A percentile compares a stretch with the other conserved stretches of the same genome.
These are phyloP conservation scores for Exocentrus adspersus DNA, from an alignment of 2,888 invertebrate species.

Conservation along the genomic window DNA sequence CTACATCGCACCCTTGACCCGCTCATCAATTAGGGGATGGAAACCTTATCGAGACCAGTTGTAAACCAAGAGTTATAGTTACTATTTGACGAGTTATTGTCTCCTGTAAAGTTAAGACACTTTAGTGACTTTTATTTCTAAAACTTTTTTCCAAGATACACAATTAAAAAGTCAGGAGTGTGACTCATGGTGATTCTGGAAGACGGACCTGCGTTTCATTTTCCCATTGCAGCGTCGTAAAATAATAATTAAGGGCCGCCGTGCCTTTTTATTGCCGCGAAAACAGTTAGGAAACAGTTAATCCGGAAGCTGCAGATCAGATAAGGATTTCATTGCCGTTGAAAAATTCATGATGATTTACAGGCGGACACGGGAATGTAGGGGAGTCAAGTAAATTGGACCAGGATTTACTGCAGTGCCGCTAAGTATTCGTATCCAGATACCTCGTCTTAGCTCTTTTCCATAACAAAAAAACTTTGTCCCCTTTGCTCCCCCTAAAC, in stretches of 20 bases:
- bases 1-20: neutral
- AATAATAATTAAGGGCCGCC: constrained; percentile 23
- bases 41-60: too few relatives aligned
- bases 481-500: constrained; percentile 7
- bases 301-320: constrained; percentile 6
- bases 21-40: too few relatives aligned
- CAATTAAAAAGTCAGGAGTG: neutral
- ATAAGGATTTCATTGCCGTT: constrained; percentile 4
- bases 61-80: too few relatives aligned
- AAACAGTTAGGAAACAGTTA: constrained; percentile 7
- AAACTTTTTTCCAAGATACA: too few relatives aligned
- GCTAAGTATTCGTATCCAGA: too few relatives aligned
- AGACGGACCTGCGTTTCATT: neutral
- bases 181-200: neutral
- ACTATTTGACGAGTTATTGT: too few relatives aligned
- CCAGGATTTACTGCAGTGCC: neutral
- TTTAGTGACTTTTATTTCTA: too few relatives aligned
- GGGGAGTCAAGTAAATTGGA: neutral
- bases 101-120: too few relatives aligned
- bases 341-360: constrained; percentile 16
- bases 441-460: too few relatives aligned
- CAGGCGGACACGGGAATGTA: neutral
- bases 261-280: constrained; percentile 12
- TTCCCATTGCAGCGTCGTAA: neutral
- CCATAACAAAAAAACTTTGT: constrained; percentile 33